A percentile compares a stretch with the other conserved stretches of the same genome.
Evolutionary conservation across 2,888 invertebrate genomes (phyloP).

Genomic region (Spodoptera picta): DNA sequence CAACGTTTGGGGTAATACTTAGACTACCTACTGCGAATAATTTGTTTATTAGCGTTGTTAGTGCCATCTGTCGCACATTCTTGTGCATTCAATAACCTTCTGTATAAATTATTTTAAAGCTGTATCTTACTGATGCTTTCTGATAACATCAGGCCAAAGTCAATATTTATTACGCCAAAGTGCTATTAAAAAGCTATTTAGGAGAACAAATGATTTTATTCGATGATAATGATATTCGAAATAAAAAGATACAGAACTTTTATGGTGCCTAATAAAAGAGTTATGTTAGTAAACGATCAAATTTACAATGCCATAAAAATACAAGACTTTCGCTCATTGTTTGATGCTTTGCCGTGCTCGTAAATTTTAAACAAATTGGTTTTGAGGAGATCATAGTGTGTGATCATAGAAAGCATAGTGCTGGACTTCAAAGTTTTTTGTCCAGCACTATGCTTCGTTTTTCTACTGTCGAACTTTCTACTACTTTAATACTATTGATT

Average conservation of each 20-base stretch:
- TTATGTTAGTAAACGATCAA: slow-evolving; percentile 81
- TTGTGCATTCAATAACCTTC: too few species aligned
- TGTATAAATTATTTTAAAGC: neutral
- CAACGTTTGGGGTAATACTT: too few species aligned
- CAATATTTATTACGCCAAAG: slow-evolving; percentile 23
- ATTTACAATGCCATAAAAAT: slow-evolving; percentile 78
- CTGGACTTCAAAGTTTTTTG: slow-evolving; percentile 25
- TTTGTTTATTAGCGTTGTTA: too few species aligned
- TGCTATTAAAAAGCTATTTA: slow-evolving; percentile 40
- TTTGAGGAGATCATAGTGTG: slow-evolving; percentile 77
- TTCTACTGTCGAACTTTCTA: slow-evolving; percentile 27
- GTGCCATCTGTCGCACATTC: too few species aligned
- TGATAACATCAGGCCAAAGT: slow-evolving; percentile 13
- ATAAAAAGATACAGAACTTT: slow-evolving; percentile 52
- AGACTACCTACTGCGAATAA: too few species aligned
- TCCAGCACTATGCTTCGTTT: slow-evolving; percentile 2
- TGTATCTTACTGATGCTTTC: slow-evolving; percentile 6
- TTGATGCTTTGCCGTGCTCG: slow-evolving; percentile 78
- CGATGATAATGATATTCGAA: slow-evolving; percentile 45
- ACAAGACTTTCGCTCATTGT: slow-evolving; percentile 81
- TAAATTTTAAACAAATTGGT: slow-evolving; percentile 84
- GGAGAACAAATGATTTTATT: slow-evolving; percentile 45
- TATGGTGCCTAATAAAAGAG: slow-evolving; percentile 67
- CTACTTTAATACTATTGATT: slow-evolving; percentile 2
- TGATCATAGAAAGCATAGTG: too few species aligned